Conservation (phyloP, 2,888 invertebrate species). For the Drosophila algonquin region DNA sequence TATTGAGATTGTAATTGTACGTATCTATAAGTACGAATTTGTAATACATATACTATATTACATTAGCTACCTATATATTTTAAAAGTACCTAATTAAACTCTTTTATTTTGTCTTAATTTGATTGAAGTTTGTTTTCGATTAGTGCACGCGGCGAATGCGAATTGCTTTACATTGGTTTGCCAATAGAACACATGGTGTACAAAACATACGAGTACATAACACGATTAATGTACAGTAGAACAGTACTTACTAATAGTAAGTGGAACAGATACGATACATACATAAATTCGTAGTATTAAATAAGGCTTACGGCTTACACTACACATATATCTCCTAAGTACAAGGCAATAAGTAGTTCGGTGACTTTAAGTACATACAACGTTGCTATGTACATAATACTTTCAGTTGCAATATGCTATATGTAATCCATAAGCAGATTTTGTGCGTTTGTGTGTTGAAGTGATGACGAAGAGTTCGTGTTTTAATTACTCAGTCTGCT, state of each 20-base stretch:
- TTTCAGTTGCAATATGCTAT: constrained; percentile 57
- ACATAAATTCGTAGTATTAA: constrained; percentile 43
- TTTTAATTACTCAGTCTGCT: constrained; percentile 45
- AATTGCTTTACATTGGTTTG: constrained; percentile 53
- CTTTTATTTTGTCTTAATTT: constrained; percentile 25
- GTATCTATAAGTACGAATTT: constrained; percentile 57
- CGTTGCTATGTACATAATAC: constrained; percentile 61
- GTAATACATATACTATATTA: constrained; percentile 42
- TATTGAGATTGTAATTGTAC: constrained; percentile 63
- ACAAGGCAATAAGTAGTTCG: constrained; percentile 50
- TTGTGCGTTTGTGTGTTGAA: constrained; percentile 16
- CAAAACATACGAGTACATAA: constrained; percentile 28
- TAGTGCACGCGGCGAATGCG: constrained; percentile 48
- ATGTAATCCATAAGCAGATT: constrained; percentile 25
- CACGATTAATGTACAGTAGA: background rate
- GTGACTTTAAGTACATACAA: constrained; percentile 58
- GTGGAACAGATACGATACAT: constrained; percentile 33
- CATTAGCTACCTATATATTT: constrained; percentile 33
- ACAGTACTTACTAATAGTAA: constrained; percentile 12
- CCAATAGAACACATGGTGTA: constrained; percentile 60
- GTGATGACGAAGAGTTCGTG: background rate
- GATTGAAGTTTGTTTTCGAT: constrained; percentile 32
- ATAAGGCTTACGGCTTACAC: constrained; percentile 32
- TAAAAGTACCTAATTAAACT: constrained; percentile 35
- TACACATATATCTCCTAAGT: constrained; percentile 42